These are phyloP conservation scores for Acanthoscelides obtectus DNA, from an alignment of 2,888 invertebrate species.

Conservation along the genomic window DNA sequence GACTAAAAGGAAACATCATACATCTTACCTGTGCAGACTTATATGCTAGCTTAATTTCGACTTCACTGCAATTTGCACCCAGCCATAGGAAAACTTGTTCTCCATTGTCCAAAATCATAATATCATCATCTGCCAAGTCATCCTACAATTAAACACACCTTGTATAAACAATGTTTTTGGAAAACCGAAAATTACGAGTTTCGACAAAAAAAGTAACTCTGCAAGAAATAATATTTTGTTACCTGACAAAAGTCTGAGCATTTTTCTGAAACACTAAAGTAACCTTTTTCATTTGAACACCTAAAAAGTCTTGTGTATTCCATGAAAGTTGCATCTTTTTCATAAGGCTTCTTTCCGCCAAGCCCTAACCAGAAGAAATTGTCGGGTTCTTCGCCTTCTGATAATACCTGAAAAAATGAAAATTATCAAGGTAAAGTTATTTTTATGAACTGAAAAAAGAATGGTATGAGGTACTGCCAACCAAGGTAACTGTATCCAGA, in stretches of 20 bases:
- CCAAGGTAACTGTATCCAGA: no score
- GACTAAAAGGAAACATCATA: no score
- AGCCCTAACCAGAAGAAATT: slow-evolving; percentile 97
- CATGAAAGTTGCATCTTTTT: slow-evolving; percentile 86
- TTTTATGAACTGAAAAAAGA: no score
- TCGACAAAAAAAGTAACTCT: no score
- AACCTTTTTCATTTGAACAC: slow-evolving; percentile 99
- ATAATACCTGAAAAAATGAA: slow-evolving; percentile 44
- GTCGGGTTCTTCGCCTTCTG: slow-evolving; percentile 95
- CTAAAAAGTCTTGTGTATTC: slow-evolving; percentile 90
- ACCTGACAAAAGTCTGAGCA: slow-evolving; percentile 97
- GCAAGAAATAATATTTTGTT: no score
- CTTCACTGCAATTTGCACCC: slow-evolving; percentile 94
- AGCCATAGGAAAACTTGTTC: slow-evolving; percentile 98
- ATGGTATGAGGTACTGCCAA: no score
- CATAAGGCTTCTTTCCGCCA: slow-evolving; percentile 86
- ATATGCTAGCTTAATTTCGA: slow-evolving; percentile 97
- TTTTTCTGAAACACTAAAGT: slow-evolving; percentile 98
- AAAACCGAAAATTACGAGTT: no score
- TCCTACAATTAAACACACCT: slow-evolving; percentile 71
- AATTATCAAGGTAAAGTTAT: no score
- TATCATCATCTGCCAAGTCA: slow-evolving; percentile 98
- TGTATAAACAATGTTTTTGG: no score
- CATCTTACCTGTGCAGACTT: slow-evolving; percentile 93
- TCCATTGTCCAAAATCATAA: slow-evolving; percentile 98